phyloP scores from a whole-genome alignment of 2,888 invertebrate species.

The Dolomedes plantarius region DNA sequence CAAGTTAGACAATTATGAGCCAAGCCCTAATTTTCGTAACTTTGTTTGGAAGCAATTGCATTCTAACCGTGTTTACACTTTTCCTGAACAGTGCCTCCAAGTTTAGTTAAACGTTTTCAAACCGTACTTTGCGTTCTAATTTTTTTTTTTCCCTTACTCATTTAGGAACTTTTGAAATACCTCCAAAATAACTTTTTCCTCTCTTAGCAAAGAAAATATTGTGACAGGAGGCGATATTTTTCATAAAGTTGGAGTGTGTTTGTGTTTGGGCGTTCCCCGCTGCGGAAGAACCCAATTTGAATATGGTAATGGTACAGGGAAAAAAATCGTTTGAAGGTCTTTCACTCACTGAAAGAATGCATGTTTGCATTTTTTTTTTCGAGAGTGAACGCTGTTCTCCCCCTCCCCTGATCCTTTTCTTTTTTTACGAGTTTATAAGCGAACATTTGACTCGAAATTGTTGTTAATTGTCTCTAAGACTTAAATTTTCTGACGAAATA shows the following conservation, averaged over 20 bases:
- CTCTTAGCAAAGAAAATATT: not conserved
- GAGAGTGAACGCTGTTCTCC: no score
- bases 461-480: no score
- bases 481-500: no score
- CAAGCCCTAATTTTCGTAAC: no score
- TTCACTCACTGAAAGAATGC: not conserved
- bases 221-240: slow-evolving; percentile 4
- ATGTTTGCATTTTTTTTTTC: no score
- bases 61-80: no score
- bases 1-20: no score
- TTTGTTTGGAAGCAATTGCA: no score
- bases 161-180: not conserved
- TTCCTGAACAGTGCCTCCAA: no score
- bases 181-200: not conserved
- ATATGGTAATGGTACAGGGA: slow-evolving; percentile 5
- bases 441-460: no score
- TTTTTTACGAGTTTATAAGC: not conserved
- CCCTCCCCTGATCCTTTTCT: not conserved
- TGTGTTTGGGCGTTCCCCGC: not conserved
- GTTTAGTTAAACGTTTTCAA: no score
- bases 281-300: not conserved
- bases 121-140: no score
- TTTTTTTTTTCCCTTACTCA: not conserved
- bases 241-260: not conserved
- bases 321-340: not conserved